Base-by-base conservation (phyloP, 2,113 vertebrate genomes). In the Brienomyrus brachyistius region DNA sequence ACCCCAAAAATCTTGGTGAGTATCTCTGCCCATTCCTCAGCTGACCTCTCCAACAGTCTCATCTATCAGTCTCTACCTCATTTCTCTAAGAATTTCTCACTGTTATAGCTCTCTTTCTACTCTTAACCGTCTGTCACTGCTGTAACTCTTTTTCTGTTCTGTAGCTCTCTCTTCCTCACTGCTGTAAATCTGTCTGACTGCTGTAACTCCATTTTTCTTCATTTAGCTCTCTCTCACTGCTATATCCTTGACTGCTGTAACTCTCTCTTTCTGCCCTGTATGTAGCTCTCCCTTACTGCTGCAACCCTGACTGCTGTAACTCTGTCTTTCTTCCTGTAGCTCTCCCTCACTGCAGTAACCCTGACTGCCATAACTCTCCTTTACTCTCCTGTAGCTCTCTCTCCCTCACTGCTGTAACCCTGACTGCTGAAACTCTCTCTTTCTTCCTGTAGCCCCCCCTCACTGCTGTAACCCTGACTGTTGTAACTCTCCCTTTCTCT, bases 1-100 rank as follows among this genome's bases (percentile, higher is more conserved):
- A 87, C 93, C 5, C 98, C 97, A 66, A 99, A 99, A 95, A 97
- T 99, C 92, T 48, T 98, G 96, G 98, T 99, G 92, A 93, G 97
- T 5, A 13, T 51, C 43, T 5, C 4, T 8, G 5, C 15, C 87
- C 21, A 5, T 48, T 84, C 6, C 70, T 31, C 56, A 43, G 17
- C 13, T 66, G 31, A 43, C 47, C 11, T 89, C 45, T 56, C 23
- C 40, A 74, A 6, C 21, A 56, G 11, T 70, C 43, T 54, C 19
- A 56, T 56, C 21, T 56, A 19, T 56, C 54, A 56, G 19, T 51
- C 9, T 59, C 19, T 52, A 52, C 51, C 51, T 54, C 66, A 43
- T 19, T 48, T 83, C 27, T 89, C 82, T 86, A 52, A 17, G 15
- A 87, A 66, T 52, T 5, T 87, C 66, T 88, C 31, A 62, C 77